Percentiles rank a stretch among this genome's conserved stretches.
Conservation (phyloP, 1,140 invertebrate genomes). For the Drosophila nebulosa region DNA sequence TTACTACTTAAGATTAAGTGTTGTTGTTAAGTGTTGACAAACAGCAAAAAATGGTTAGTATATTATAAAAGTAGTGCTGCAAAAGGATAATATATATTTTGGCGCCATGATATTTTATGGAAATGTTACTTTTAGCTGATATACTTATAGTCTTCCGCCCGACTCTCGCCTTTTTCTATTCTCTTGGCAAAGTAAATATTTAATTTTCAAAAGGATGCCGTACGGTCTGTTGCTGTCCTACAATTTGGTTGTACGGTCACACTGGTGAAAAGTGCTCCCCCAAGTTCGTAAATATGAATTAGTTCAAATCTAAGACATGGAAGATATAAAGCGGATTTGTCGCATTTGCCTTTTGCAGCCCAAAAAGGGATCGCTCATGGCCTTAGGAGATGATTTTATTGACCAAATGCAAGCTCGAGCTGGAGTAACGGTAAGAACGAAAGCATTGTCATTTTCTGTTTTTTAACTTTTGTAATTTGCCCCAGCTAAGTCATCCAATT, state of each 20-base stretch:
- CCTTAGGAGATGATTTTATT: constrained; percentile 24
- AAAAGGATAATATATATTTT: too few species aligned
- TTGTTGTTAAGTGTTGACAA: too few species aligned
- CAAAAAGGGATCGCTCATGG: constrained; percentile 44
- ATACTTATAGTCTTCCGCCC: too few species aligned
- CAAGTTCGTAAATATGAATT: neutral
- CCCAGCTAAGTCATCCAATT: constrained; percentile 30
- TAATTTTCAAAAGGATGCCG: too few species aligned
- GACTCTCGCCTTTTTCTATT: too few species aligned
- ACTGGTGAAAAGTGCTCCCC: neutral
- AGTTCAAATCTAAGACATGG: constrained; percentile 8
- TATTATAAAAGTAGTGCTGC: too few species aligned
- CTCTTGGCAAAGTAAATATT: too few species aligned
- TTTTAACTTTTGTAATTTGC: neutral
- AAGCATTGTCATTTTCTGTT: neutral
- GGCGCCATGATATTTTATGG: too few species aligned
- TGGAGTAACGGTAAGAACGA: constrained; percentile 32
- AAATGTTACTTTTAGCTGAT: too few species aligned
- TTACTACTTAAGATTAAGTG: too few species aligned
- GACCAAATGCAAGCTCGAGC: constrained; percentile 41
- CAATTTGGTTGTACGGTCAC: neutral
- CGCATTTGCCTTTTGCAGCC: constrained; percentile 59
- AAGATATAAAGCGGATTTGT: constrained; percentile 16
- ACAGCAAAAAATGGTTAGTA: too few species aligned
- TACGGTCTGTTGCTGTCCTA: too few species aligned